Evolutionary conservation across 2,888 invertebrate species (phyloP).

Genomic region (Hoplodrina ambigua): DNA sequence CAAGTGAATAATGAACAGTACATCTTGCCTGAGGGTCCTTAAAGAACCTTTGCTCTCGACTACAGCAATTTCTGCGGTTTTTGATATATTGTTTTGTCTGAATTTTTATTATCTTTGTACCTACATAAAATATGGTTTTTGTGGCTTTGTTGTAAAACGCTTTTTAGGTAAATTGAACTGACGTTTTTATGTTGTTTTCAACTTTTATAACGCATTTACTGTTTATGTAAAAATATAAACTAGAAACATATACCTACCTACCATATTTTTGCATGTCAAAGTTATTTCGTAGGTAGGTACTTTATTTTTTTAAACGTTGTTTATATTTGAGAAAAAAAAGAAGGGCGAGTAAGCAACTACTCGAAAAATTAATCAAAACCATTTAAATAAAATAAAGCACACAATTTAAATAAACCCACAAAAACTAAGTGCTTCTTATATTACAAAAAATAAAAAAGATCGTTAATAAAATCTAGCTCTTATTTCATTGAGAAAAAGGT

Average conservation of each 20-base stretch:
- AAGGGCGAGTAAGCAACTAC: neutral
- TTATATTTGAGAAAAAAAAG: neutral
- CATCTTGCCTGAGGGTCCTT: conserved; percentile 59
- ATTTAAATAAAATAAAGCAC: conserved; percentile 29
- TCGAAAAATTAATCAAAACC: neutral
- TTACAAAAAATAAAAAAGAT: conserved; percentile 31
- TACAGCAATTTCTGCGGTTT: conserved; percentile 36
- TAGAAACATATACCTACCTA: no score
- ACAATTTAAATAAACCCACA: conserved; percentile 27
- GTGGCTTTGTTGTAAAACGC: neutral
- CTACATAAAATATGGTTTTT: conserved; percentile 5
- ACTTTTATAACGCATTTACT: neutral
- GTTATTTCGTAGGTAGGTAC: neutral
- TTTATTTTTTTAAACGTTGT: neutral
- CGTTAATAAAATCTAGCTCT: conserved; percentile 18
- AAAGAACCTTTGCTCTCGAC: conserved; percentile 32
- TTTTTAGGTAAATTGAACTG: neutral
- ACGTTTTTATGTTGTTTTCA: conserved; percentile 4
- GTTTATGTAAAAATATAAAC: neutral
- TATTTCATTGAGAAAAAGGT: conserved; percentile 46
- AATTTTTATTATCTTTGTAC: conserved; percentile 26
- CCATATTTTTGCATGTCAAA: neutral
- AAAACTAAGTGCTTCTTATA: conserved; percentile 43
- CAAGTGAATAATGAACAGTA: conserved; percentile 66
- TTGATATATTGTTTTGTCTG: conserved; percentile 22